phyloP scores from a whole-genome alignment of 2,113 vertebrate genomes.

The Zapornia atra region DNA sequence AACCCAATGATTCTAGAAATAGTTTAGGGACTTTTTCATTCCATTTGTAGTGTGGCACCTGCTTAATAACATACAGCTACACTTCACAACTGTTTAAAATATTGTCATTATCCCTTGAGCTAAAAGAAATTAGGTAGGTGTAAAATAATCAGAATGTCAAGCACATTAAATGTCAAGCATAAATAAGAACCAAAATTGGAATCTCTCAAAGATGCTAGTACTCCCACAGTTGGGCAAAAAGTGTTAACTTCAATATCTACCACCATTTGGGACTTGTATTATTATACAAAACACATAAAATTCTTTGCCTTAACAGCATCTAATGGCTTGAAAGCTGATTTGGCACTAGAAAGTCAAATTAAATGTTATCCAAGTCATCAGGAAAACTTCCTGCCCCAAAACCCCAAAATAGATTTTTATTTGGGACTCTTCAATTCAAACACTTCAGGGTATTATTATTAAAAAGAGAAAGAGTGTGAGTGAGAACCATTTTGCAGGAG shows the following conservation, averaged over 20 bases:
- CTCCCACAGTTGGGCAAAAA: constrained; percentile 55
- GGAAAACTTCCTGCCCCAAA: constrained; percentile 7
- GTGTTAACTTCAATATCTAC: constrained; percentile 28
- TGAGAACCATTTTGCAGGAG: background rate
- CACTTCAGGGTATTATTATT: background rate
- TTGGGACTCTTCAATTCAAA: background rate
- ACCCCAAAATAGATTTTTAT: background rate
- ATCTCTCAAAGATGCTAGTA: constrained; percentile 33
- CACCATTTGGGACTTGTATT: constrained; percentile 14
- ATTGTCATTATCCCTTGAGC: constrained; percentile 45
- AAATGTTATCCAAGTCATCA: background rate
- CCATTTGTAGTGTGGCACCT: background rate
- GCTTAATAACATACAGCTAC: background rate
- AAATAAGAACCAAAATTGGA: constrained; percentile 60
- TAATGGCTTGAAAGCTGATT: background rate
- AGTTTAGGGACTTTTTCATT: background rate
- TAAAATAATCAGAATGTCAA: constrained; percentile 65
- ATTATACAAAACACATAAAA: background rate
- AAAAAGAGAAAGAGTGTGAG: background rate
- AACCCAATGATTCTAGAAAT: background rate
- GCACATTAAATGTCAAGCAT: constrained; percentile 62
- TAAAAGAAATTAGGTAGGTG: constrained; percentile 59
- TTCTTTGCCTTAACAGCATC: background rate
- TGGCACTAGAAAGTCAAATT: background rate
- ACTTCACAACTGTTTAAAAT: constrained; percentile 49